These are phyloP conservation scores for Parotia lawesii DNA, from an alignment of 2,113 vertebrate species.

Conservation along the genomic window DNA sequence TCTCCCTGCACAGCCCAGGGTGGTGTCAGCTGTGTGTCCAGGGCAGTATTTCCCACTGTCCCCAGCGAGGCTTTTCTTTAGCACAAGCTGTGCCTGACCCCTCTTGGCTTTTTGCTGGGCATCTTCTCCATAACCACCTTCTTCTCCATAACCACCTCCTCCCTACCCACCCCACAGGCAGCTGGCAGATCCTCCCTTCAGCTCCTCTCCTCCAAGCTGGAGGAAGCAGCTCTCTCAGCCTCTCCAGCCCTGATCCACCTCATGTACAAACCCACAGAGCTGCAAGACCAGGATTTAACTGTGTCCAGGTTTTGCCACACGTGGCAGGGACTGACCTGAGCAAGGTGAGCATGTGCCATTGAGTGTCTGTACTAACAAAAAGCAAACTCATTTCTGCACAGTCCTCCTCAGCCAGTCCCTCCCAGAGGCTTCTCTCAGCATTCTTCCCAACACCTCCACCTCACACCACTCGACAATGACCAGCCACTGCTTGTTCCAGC, in stretches of 20 bases:
- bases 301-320: background rate
- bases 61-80: background rate
- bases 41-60: background rate
- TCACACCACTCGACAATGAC: rapidly evolving
- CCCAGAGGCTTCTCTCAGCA: background rate
- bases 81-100: background rate
- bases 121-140: background rate
- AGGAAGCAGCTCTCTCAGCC: background rate
- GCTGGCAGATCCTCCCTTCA: background rate
- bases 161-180: background rate
- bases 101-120: background rate
- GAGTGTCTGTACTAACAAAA: rapidly evolving
- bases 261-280: rapidly evolving
- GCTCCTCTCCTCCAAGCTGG: background rate
- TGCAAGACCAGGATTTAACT: background rate
- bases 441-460: background rate
- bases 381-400: background rate
- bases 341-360: rapidly evolving
- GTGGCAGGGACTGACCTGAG: background rate
- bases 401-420: background rate
- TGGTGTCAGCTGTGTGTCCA: background rate
- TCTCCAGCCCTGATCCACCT: background rate
- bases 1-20: background rate
- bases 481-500: background rate
- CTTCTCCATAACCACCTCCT: background rate